Base-by-base conservation (phyloP, 2,797 vertebrate genomes). In the Danio kyathit region DNA sequence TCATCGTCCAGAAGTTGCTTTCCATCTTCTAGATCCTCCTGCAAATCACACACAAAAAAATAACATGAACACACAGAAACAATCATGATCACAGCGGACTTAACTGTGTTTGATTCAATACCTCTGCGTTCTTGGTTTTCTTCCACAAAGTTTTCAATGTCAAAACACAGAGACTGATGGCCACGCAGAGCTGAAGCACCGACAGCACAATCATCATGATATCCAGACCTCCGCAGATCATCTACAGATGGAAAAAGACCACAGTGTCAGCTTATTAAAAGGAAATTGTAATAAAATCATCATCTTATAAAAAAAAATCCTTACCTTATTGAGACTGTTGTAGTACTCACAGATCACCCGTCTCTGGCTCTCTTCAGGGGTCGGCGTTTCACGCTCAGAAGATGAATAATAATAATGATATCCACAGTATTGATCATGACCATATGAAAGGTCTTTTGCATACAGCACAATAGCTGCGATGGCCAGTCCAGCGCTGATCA, bases 381-480 rank as follows among this genome's bases (percentile, higher is more conserved):
- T n/a, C 7, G 52, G 52, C 9, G 11, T 46, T 29, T 29, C 29
- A 4, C 0, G 0, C 0, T 19, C 0, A 9, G 19, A 0, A 12
- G 6, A 7, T 6, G 21, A 2, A 7, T 41, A 7, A 9, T 29
- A 1, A 12, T 73, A 13, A 57, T 17, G 10, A 65, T 2, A 29
- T 29, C 29, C 1, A 29, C 29, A 10, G 7, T 9, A 12, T 6
- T 6, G 0, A 6, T 0, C 0, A 11, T 1, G 0, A 3, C 19
- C 12, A 9, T 0, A 5, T 0, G 0, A 8, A 0, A 91, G 0
- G 8, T 74, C 70, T 3, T 86, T 0, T 48, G 73, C 80, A 84
- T 89, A 91, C 38, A 92, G 13, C 12, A 85, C 83, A 16, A 93
- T 87, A 74, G 77, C 87, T 2, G 90, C 14, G 5, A 92, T 61